phyloP scores from a whole-genome alignment of 37 sponge, comb jelly and placozoan species.

The Cliona cf. orientalis region DNA sequence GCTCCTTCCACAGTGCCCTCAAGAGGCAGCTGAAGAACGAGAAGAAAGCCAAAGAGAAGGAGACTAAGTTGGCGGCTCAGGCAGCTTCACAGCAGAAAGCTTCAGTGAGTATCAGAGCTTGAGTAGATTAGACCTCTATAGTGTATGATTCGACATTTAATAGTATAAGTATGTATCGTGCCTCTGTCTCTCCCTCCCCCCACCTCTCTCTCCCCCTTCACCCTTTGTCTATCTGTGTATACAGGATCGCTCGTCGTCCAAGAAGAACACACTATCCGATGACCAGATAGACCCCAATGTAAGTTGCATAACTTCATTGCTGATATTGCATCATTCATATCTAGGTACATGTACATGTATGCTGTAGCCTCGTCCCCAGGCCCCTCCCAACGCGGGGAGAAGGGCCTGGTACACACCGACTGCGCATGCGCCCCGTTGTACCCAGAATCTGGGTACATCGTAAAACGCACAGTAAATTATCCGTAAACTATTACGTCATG shows the following conservation, averaged over 20 bases:
- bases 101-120: constrained; percentile 1
- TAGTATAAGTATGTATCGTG: too few relatives aligned
- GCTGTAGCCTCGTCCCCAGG: too few relatives aligned
- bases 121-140: background rate
- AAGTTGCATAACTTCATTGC: background rate
- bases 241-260: background rate
- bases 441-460: too few relatives aligned
- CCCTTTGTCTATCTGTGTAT: too few relatives aligned
- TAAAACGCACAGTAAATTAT: too few relatives aligned
- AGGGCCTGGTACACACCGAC: too few relatives aligned
- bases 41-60: constrained; percentile 93
- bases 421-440: background rate
- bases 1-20: constrained; percentile 80
- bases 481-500: too few relatives aligned
- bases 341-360: background rate
- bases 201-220: too few relatives aligned
- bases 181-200: too few relatives aligned
- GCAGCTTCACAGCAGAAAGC: too few relatives aligned
- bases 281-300: constrained; percentile 95
- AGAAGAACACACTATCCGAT: constrained; percentile 41
- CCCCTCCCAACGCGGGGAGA: too few relatives aligned
- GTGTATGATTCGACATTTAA: background rate
- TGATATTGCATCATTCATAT: background rate
- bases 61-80: constrained; percentile 20
- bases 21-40: constrained; percentile 85